These are phyloP conservation scores for Camponotus pennsylvanicus DNA, from an alignment of 1,140 invertebrate genomes.

Conservation along the genomic window DNA sequence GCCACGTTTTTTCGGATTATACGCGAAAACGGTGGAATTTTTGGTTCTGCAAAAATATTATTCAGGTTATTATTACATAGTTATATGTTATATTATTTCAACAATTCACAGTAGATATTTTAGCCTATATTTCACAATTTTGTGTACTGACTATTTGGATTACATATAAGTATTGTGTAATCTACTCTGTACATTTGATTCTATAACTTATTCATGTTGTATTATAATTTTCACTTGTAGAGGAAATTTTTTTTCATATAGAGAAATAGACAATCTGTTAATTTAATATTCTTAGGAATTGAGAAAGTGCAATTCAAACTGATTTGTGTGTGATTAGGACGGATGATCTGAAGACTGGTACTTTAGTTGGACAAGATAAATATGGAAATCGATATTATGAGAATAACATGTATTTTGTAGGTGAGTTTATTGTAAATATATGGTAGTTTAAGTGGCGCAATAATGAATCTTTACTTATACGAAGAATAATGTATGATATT, in stretches of 20 bases:
- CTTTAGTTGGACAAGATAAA: constrained; percentile 96
- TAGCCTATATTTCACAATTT: background rate
- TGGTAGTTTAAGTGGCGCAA: background rate
- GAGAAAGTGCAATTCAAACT: constrained; percentile 56
- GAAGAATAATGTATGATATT: too few species aligned
- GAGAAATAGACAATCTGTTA: constrained; percentile 55
- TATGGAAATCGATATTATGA: constrained; percentile 99
- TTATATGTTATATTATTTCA: constrained; percentile 30
- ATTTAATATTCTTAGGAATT: constrained; percentile 28
- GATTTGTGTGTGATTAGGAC: constrained; percentile 87
- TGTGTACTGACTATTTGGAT: background rate
- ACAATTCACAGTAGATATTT: constrained; percentile 10
- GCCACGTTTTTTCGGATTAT: constrained; percentile 89
- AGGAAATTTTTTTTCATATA: constrained; percentile 30
- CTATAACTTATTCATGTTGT: constrained; percentile 39
- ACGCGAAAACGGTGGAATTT: constrained; percentile 92
- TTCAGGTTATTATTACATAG: constrained; percentile 89
- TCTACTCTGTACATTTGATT: constrained; percentile 49
- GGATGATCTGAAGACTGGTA: constrained; percentile 95
- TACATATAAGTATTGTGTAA: constrained; percentile 79
- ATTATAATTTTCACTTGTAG: constrained; percentile 55
- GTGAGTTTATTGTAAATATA: constrained; percentile 81
- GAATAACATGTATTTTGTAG: constrained; percentile 95
- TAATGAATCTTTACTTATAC: too few species aligned
- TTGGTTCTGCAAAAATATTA: constrained; percentile 89